A percentile compares a stretch with the other conserved stretches of the same genome.
Evolutionary conservation across 2,888 invertebrate species (phyloP).

Genomic region (Scaptomyza flava): DNA sequence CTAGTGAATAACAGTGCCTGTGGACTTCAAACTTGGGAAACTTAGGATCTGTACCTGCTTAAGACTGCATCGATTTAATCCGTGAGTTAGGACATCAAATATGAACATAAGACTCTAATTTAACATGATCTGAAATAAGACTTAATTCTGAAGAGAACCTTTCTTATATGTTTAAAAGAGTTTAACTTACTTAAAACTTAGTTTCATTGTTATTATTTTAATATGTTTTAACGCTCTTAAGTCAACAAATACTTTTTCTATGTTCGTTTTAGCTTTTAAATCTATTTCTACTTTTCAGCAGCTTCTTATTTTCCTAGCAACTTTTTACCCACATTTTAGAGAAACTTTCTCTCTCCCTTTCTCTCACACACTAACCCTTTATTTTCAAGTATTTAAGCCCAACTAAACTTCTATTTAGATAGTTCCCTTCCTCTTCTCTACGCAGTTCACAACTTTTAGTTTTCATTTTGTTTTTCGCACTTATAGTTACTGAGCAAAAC

Average conservation of each 20-base stretch:
- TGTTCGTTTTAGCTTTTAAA: neutral
- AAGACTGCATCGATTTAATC: too few species aligned
- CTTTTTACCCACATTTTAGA: conserved; percentile 10
- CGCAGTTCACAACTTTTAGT: conserved; percentile 32
- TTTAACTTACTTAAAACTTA: neutral
- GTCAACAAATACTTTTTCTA: too few species aligned
- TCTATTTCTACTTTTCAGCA: conserved; percentile 1
- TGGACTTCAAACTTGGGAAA: neutral
- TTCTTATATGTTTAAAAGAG: neutral
- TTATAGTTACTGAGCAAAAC: conserved; percentile 67
- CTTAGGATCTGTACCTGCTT: neutral
- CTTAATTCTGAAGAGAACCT: too few species aligned
- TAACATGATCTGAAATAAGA: too few species aligned
- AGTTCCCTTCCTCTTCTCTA: conserved; percentile 3
- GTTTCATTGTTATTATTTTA: neutral
- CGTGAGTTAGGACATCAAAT: too few species aligned
- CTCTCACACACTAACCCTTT: conserved; percentile 24
- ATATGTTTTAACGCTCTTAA: neutral
- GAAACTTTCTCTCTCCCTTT: neutral
- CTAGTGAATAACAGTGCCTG: neutral
- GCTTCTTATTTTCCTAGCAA: neutral
- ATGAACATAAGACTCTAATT: too few species aligned
- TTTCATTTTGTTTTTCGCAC: conserved; percentile 19
- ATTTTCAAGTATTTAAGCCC: conserved; percentile 4
- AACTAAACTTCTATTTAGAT: conserved; percentile 11